Evolutionary conservation across 1,140 invertebrate genomes (phyloP).

Genomic region (Zaprionus capensis): DNA sequence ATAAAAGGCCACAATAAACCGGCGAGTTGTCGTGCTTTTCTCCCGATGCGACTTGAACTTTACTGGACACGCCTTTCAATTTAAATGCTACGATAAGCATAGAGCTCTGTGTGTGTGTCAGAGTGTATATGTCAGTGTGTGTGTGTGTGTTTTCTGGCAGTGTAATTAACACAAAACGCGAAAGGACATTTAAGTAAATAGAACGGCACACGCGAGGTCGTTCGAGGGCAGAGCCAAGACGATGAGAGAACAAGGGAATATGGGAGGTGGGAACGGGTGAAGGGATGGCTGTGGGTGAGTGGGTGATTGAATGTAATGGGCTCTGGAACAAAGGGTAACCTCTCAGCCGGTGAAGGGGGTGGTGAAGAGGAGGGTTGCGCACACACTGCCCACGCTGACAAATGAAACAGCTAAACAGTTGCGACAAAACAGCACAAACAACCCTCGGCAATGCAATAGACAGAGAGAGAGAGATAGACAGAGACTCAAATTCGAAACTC

Average conservation of each 20-base stretch:
- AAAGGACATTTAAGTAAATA: conserved; percentile 66
- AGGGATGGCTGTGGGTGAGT: conserved; percentile 21
- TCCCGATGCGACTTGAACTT: conserved; percentile 35
- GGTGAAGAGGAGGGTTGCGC: background rate
- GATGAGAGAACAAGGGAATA: conserved; percentile 3
- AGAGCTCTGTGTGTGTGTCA: background rate
- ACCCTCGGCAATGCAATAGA: conserved; percentile 31
- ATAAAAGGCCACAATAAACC: conserved; percentile 37
- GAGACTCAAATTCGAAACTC: conserved; percentile 54
- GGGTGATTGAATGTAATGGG: conserved; percentile 1
- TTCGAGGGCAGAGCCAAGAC: conserved; percentile 26
- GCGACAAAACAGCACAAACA: conserved; percentile 56
- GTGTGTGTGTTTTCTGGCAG: conserved; percentile 34
- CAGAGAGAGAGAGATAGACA: no score
- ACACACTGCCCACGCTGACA: conserved; percentile 24
- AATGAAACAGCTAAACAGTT: conserved; percentile 58
- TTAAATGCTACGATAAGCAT: conserved; percentile 62
- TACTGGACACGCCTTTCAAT: conserved; percentile 65
- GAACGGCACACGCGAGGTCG: conserved; percentile 53
- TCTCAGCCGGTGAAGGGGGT: background rate
- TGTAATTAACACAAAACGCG: conserved; percentile 69
- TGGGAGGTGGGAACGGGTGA: conserved; percentile 34
- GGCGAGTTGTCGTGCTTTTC: conserved; percentile 32
- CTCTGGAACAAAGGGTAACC: conserved; percentile 1
- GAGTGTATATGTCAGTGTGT: conserved; percentile 2